A percentile compares a stretch with the other conserved stretches of the same genome.
phyloP scores from a whole-genome alignment of 2,797 vertebrate genomes.

The Gephyroberyx darwinii region DNA sequence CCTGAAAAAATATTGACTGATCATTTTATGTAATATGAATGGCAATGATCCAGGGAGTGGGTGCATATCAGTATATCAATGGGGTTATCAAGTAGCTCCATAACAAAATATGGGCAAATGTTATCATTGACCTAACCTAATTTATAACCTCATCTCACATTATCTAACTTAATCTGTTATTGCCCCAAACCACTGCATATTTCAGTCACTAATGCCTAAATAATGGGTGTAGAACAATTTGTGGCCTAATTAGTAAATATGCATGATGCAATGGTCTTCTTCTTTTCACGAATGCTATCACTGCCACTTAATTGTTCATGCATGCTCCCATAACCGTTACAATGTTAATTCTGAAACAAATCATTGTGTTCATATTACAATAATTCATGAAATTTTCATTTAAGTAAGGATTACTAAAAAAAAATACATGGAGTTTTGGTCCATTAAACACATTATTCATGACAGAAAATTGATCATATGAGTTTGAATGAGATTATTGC shows the following conservation, averaged over 20 bases:
- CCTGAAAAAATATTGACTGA: background rate
- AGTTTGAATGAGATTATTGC: background rate
- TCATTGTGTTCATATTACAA: background rate
- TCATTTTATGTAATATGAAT: too few relatives aligned
- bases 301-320: background rate
- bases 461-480: background rate
- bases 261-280: too few relatives aligned
- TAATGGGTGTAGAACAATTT: too few relatives aligned
- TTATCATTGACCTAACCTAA: background rate
- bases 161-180: background rate
- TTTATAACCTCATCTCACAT: background rate
- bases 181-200: background rate
- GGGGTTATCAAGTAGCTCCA: background rate
- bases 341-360: background rate
- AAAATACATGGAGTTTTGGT: slow-evolving; percentile 2
- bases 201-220: background rate
- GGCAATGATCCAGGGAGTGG: too few relatives aligned
- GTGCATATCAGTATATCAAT: too few relatives aligned
- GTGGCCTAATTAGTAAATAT: too few relatives aligned
- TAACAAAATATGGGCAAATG: background rate
- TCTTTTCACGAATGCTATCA: background rate
- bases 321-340: background rate
- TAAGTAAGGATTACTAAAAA: slow-evolving; percentile 3
- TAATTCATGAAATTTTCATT: slow-evolving; percentile 4
- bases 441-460: slow-evolving; percentile 9